Conservation (phyloP, 2,888 invertebrate genomes). For the Nemotelus nigrinus region DNA sequence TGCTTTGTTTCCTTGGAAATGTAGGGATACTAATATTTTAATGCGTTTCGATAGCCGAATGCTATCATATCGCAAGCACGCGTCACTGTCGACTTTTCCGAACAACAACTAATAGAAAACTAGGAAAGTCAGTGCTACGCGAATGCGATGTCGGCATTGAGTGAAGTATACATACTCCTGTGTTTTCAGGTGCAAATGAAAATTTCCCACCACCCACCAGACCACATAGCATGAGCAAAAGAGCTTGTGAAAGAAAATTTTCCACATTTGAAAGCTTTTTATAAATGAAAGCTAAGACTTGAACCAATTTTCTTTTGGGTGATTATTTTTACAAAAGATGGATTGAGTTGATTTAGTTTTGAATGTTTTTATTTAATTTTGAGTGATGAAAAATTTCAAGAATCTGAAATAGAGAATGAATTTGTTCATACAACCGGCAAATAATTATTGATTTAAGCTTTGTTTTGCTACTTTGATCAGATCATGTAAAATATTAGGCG, state of each 20-base stretch:
- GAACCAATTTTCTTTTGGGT: neutral
- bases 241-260: neutral
- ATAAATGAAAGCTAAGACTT: neutral
- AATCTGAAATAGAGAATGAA: no score
- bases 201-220: constrained; percentile 18
- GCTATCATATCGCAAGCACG: neutral
- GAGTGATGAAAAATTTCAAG: no score
- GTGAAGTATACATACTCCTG: constrained; percentile 10
- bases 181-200: constrained; percentile 21
- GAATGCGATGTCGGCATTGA: neutral
- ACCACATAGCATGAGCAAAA: neutral
- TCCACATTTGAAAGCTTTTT: neutral
- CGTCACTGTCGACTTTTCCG: constrained; percentile 3
- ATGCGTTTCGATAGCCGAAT: neutral
- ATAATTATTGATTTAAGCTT: no score
- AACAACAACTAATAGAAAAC: constrained; percentile 33
- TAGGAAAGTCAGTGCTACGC: neutral
- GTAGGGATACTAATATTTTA: constrained; percentile 1
- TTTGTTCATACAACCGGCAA: no score
- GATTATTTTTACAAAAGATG: no score
- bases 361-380: no score
- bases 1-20: neutral
- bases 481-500: no score
- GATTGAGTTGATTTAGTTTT: no score
- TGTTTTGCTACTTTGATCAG: no score